Percentiles rank a stretch among this genome's conserved stretches.
phyloP scores from a whole-genome alignment of 64 coral and sea anemone genomes.

The Actinia equina region DNA sequence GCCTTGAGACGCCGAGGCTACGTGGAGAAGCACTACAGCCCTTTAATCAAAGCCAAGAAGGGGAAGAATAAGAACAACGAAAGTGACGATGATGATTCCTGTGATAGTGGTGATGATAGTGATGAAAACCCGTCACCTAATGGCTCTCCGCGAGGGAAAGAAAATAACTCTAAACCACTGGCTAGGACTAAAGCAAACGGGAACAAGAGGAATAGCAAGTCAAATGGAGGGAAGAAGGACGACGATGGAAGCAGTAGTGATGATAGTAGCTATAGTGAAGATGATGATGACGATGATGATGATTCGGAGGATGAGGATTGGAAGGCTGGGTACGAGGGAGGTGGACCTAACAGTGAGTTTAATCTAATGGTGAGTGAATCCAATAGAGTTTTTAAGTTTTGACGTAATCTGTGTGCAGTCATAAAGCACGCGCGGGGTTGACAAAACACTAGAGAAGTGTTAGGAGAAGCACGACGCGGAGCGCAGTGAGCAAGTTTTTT shows the following conservation, averaged over 20 bases:
- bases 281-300: slow-evolving; percentile 45
- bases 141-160: slow-evolving; percentile 17
- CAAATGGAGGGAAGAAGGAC: slow-evolving; percentile 27
- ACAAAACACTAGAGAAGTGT: too few relatives aligned
- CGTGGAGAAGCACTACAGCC: slow-evolving; percentile 87
- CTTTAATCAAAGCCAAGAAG: slow-evolving; percentile 42
- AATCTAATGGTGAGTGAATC: slow-evolving; percentile 74
- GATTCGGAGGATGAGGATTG: slow-evolving; percentile 68
- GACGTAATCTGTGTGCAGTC: too few relatives aligned
- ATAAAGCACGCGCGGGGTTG: too few relatives aligned
- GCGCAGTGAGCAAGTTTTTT: too few relatives aligned
- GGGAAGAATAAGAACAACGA: slow-evolving; percentile 42
- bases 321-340: slow-evolving; percentile 84
- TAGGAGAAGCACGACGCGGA: too few relatives aligned
- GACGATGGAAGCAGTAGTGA: slow-evolving; percentile 64
- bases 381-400: too few relatives aligned
- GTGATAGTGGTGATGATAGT: slow-evolving; percentile 74
- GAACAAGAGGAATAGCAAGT: background rate
- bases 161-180: slow-evolving; percentile 17
- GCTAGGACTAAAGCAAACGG: slow-evolving; percentile 15
- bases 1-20: slow-evolving; percentile 77
- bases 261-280: slow-evolving; percentile 25
- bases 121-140: slow-evolving; percentile 37
- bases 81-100: slow-evolving; percentile 66
- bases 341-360: slow-evolving; percentile 85